Percentiles rank a stretch among this genome's conserved stretches.
Conservation (phyloP, 2,113 vertebrate species). For the Rhodinocichla rosea region DNA sequence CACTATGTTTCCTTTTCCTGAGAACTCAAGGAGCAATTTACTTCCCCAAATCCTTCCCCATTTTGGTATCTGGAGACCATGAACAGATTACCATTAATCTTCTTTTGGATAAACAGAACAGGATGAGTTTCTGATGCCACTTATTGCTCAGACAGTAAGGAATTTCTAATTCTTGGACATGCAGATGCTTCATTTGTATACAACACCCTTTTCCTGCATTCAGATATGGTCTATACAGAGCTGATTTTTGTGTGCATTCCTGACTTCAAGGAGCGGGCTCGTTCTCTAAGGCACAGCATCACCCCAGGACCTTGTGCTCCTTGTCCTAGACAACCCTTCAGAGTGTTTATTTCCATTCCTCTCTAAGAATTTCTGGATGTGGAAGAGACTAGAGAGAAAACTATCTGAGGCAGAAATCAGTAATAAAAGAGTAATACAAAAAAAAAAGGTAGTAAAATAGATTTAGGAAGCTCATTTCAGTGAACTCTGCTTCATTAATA, state of each 20-base stretch:
- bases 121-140: background rate
- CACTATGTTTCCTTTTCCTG: background rate
- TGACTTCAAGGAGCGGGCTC: background rate
- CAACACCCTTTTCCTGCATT: background rate
- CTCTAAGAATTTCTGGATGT: background rate
- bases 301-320: accelerated
- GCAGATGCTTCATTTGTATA: background rate
- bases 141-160: background rate
- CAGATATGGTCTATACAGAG: background rate
- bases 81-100: background rate
- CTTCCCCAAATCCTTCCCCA: background rate
- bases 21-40: background rate
- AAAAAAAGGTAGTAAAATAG: background rate
- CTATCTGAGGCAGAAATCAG: background rate
- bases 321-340: background rate
- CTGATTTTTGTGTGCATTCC: background rate
- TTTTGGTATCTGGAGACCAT: background rate
- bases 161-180: background rate
- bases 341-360: background rate
- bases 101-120: background rate
- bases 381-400: background rate
- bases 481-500: background rate
- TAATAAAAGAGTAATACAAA: background rate
- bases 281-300: background rate
- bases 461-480: background rate